Evolutionary conservation across 1,140 invertebrate species (phyloP).

Genomic region (Papilio machaon): DNA sequence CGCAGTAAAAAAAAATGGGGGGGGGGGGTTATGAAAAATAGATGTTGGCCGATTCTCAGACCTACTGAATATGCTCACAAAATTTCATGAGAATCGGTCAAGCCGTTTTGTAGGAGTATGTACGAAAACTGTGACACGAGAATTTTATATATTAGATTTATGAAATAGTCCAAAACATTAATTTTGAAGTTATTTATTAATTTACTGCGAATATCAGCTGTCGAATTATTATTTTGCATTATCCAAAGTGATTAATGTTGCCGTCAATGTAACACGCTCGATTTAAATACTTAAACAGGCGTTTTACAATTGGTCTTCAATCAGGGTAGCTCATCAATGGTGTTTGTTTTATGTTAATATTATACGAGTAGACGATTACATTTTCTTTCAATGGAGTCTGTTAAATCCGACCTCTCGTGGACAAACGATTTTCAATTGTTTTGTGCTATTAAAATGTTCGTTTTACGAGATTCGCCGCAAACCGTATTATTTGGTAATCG

Average conservation of each 20-base stretch:
- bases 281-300: slow-evolving; percentile 1
- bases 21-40: no score
- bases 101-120: no score
- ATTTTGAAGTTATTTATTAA: neutral
- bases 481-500: slow-evolving; percentile 51
- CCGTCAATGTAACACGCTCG: neutral
- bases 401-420: slow-evolving; percentile 54
- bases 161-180: neutral
- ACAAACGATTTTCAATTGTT: slow-evolving; percentile 59
- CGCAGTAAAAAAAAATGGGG: no score
- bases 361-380: slow-evolving; percentile 44
- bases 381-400: slow-evolving; percentile 53
- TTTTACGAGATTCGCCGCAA: slow-evolving; percentile 51
- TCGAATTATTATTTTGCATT: neutral
- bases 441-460: slow-evolving; percentile 53
- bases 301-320: neutral
- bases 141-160: no score
- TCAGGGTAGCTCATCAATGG: slow-evolving; percentile 11
- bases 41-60: no score
- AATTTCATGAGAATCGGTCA: no score
- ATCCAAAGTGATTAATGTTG: neutral
- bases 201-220: neutral
- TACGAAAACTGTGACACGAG: no score
- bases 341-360: slow-evolving; percentile 37
- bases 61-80: no score